These are phyloP conservation scores for Phataginus tetradactyla DNA, from an alignment of 2,797 vertebrate genomes.

Conservation along the genomic window DNA sequence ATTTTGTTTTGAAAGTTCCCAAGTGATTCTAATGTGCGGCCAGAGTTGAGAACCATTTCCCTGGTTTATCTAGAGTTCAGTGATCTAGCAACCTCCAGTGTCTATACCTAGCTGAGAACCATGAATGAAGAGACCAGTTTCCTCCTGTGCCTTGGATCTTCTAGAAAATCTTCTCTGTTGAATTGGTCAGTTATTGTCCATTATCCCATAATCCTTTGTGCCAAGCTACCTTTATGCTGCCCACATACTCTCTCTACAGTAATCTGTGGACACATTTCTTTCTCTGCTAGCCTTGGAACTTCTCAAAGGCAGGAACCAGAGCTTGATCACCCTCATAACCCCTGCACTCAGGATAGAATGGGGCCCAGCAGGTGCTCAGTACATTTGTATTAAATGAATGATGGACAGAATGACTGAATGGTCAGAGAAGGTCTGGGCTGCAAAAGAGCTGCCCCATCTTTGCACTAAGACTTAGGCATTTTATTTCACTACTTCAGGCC, in stretches of 20 bases:
- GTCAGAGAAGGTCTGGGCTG: neutral
- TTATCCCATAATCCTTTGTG: conserved; percentile 7
- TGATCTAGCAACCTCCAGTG: neutral
- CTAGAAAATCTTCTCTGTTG: neutral
- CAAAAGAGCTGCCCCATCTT: neutral
- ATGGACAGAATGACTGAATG: neutral
- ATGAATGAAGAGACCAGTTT: neutral
- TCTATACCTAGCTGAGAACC: neutral
- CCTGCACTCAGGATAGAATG: neutral
- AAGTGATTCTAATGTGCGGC: neutral
- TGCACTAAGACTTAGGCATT: neutral
- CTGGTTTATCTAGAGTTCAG: conserved; percentile 6
- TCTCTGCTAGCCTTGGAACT: neutral
- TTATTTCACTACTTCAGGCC: neutral
- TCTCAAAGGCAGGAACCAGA: conserved; percentile 14
- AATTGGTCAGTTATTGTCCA: neutral
- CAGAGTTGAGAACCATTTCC: neutral
- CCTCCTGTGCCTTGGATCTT: neutral
- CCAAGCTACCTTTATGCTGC: neutral
- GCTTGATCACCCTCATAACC: neutral
- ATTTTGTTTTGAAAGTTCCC: conserved; percentile 24
- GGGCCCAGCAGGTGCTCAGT: neutral
- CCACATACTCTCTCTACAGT: neutral
- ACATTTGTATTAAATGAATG: conserved; percentile 16
- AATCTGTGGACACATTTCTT: neutral